Evolutionary conservation across 2,797 vertebrate species (phyloP), one percentile per base, ranked within the genome.

Genomic region (Macropodus opercularis): DNA sequence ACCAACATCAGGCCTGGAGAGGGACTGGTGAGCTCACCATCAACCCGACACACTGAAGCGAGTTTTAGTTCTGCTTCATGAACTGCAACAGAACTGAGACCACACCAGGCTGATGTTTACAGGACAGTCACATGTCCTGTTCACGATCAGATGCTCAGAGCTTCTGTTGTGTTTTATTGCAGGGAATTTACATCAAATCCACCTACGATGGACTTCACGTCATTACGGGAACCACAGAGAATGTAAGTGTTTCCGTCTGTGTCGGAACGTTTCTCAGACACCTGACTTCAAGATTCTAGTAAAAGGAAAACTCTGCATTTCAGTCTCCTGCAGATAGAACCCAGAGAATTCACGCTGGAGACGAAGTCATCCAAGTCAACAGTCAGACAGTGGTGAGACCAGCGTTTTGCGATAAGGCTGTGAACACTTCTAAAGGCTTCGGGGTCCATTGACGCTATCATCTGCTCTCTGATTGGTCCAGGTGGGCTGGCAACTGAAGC

Each of bases 141-240:
- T 14, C 14, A 0, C 32, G 29, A 26, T 31, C 6, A 42, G 29
- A 51, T 21, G 12, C 39, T 36, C 24, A 40, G 2, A 3, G 1
- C 34, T 19, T 19, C 9, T 6, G 8, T 9, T 65, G 12, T 71
- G 50, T 27, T 41, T 49, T 0, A 42, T 42, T 36, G 49, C 83
- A 98, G 97, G 97, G 96, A 48, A 96, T 98, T 92, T 98, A 98
- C 86, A 98, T 98, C 86, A 98, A 97, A 68, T 98, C 97, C 49
- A 98, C 96, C 8, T 98, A 98, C n/a, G 95, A 98, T 26, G 97
- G 97, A 12, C 89, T 96, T 14, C 97, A 98, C 22, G 90, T 98
- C 77, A 94, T 98, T 87, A 98, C 97, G 0, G 97, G 96, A 57
- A 98, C 96, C 19, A 98, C 95, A 2, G 96, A 98, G 91, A 94